Base-by-base conservation (phyloP, 2,113 vertebrate species). In the Nycticryphes semicollaris region DNA sequence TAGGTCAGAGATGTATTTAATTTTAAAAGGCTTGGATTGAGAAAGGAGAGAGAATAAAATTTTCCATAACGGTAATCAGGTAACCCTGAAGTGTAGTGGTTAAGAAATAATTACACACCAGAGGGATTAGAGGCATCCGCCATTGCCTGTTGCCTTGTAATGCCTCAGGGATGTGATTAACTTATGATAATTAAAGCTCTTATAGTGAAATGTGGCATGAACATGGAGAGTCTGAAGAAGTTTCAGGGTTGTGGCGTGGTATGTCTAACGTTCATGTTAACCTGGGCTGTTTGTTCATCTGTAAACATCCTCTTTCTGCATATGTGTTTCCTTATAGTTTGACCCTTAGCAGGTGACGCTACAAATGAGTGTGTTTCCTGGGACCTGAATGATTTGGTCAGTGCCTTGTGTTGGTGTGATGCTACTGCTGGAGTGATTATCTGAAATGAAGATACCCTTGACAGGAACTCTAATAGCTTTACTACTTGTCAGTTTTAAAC, bases 151-250 rank as follows among this genome's bases (percentile, higher is more conserved):
- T 93, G 79, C 73, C 45, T 94, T 72, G 47, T 82, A 67, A 88
- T 91, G 83, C 96, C 89, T 95, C 1, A 2, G 90, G 94, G 89
- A 89, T 95, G 70, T 93, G 94, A 95, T 97, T 93, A 96, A 83
- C n/a, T 92, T 95, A 86, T 62, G 85, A 92, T 97, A 94, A 98
- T 97, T 97, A 96, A 94, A 87, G 73, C 81, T 93, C 62, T 95
- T 96, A n/a, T 20, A 87, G 37, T 88, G 57, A 94, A 95, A 89
- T 94, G 75, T 14, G 48, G 48, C 18, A 39, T 54, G 80, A 90
- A 93, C 24, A 45, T 15, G n/a, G 37, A 94, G 91, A 78, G 12
- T 51, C 81, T 92, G 66, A 93, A 78, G 66, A 96, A 82, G 18
- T 59, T 59, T 57, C 35, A n/a, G 69, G 63, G 15, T 69, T 93